Conservation (phyloP, 1,140 invertebrate species). For the Laodelphax striatellus region DNA sequence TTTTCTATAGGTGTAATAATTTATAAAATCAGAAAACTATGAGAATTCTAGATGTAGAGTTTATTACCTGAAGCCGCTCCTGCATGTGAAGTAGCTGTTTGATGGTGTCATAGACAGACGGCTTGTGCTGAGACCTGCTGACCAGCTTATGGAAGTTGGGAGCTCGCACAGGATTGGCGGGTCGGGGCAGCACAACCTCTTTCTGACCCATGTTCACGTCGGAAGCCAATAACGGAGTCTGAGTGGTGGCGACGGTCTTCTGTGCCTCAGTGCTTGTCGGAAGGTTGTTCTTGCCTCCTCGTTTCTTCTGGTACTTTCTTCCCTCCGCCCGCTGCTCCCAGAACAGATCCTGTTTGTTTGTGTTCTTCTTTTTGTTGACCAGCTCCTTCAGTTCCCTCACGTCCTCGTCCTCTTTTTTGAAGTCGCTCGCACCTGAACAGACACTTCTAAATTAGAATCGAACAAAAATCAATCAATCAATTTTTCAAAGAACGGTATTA, state of each 20-base stretch:
- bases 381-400: slow-evolving; percentile 45
- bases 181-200: slow-evolving; percentile 45
- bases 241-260: slow-evolving; percentile 1
- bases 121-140: slow-evolving; percentile 19
- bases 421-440: background rate
- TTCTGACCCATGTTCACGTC: slow-evolving; percentile 37
- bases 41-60: too few species aligned
- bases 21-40: too few species aligned
- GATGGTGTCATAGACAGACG: slow-evolving; percentile 42
- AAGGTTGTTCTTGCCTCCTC: background rate
- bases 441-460: too few species aligned
- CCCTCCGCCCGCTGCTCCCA: slow-evolving; percentile 5
- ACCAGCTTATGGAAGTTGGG: slow-evolving; percentile 30
- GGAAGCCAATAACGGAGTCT: slow-evolving; percentile 9
- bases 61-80: slow-evolving; percentile 17
- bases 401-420: slow-evolving; percentile 41
- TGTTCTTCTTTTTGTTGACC: slow-evolving; percentile 20
- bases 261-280: background rate
- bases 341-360: slow-evolving; percentile 17
- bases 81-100: slow-evolving; percentile 40
- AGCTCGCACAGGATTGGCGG: slow-evolving; percentile 35
- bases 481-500: too few species aligned
- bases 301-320: slow-evolving; percentile 3
- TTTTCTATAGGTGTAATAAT: too few species aligned
- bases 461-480: too few species aligned